Conservation (phyloP, 2,797 vertebrate species). For the Knipowitschia caucasica region DNA sequence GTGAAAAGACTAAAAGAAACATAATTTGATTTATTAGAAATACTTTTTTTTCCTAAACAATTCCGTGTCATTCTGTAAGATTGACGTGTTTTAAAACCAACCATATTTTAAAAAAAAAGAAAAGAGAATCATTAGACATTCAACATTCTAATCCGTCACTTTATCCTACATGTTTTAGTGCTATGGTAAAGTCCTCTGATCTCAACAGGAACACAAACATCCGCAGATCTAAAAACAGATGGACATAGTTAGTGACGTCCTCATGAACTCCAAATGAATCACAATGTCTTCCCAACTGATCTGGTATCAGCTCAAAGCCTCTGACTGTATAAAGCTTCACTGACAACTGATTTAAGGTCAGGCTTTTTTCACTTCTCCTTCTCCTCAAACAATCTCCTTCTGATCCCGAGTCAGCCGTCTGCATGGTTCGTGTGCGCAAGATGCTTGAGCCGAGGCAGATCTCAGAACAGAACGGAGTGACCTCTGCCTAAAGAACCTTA, state of each 20-base stretch:
- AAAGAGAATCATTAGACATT: too few species aligned
- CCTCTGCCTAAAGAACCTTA: conserved; percentile 78
- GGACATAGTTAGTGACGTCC: conserved; percentile 48
- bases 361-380: conserved; percentile 26
- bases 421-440: conserved; percentile 1
- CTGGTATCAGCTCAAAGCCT: conserved; percentile 28
- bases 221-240: conserved; percentile 65
- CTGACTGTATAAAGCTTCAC: conserved; percentile 4
- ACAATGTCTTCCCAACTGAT: conserved; percentile 32
- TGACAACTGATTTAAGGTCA: conserved; percentile 40
- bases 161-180: neutral
- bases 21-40: too few species aligned
- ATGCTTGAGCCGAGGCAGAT: conserved; percentile 40
- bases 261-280: neutral
- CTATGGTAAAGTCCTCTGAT: conserved; percentile 15
- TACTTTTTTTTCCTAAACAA: too few species aligned
- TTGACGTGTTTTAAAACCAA: too few species aligned
- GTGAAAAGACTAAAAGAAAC: too few species aligned
- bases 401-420: conserved; percentile 33
- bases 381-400: conserved; percentile 5
- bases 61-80: too few species aligned
- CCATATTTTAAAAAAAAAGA: too few species aligned
- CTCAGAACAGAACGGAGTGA: conserved; percentile 62
- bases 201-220: conserved; percentile 52
- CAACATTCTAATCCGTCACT: neutral